Conservation (phyloP, 92 coral and sea anemone species). For the Muricea muricata region DNA sequence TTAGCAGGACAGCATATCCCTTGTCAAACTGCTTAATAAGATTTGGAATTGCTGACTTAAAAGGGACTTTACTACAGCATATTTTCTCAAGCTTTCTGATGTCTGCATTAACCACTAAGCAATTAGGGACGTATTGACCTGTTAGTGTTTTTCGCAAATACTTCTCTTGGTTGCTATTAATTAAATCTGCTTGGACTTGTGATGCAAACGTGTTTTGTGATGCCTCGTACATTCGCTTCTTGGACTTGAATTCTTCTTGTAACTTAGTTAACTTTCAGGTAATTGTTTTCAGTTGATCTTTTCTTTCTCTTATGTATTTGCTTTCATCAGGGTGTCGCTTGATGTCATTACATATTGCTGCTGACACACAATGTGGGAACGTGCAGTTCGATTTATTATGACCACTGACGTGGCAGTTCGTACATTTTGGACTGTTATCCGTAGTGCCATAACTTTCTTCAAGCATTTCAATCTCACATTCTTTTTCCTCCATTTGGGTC, state of each 20-base stretch:
- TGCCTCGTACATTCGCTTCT: neutral
- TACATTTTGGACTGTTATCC: constrained; percentile 26
- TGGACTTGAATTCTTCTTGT: no score
- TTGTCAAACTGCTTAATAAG: neutral
- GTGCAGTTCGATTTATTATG: neutral
- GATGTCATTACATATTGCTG: constrained; percentile 17
- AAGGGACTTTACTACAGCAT: constrained; percentile 13
- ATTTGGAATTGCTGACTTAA: constrained; percentile 13
- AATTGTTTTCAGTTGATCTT: constrained; percentile 10
- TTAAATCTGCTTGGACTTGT: constrained; percentile 4
- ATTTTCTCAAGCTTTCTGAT: constrained; percentile 44
- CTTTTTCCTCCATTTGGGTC: neutral
- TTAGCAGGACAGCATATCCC: no score
- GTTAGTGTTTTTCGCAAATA: constrained; percentile 40
- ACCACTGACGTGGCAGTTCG: constrained; percentile 28
- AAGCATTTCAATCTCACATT: neutral
- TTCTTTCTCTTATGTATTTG: constrained; percentile 11
- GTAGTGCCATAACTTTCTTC: constrained; percentile 12
- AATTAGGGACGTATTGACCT: constrained; percentile 44
- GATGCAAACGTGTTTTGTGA: constrained; percentile 14
- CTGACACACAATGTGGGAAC: constrained; percentile 16
- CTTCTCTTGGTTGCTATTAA: constrained; percentile 43
- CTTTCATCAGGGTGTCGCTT: constrained; percentile 22
- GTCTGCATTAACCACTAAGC: constrained; percentile 47
- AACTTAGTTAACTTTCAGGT: constrained; percentile 1